phyloP scores from a whole-genome alignment of 2,888 invertebrate species.

The Desoria tigrina region DNA sequence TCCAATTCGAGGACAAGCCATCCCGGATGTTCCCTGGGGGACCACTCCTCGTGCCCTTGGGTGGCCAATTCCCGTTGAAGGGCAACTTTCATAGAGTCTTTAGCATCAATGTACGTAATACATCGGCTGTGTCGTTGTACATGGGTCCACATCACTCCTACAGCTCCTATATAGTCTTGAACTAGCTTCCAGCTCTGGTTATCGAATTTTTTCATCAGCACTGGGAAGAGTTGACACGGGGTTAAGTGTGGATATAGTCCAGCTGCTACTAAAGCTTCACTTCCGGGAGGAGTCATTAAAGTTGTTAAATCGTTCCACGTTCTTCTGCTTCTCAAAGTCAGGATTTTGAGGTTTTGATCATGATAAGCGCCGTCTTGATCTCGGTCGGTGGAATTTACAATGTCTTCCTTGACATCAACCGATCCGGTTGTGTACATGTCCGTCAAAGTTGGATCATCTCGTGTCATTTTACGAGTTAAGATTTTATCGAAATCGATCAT shows the following conservation, averaged over 20 bases:
- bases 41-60: slow-evolving; percentile 26
- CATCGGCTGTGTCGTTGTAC: slow-evolving; percentile 26
- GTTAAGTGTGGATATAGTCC: slow-evolving; percentile 29
- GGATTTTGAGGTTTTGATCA: no score
- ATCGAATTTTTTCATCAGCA: neutral
- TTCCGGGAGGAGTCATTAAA: neutral
- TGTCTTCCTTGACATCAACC: no score
- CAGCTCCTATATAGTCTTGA: slow-evolving; percentile 13
- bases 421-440: no score
- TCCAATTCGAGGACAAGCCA: slow-evolving; percentile 47
- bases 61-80: slow-evolving; percentile 24
- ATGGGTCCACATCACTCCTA: slow-evolving; percentile 24
- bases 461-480: no score
- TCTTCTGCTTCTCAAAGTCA: no score
- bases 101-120: slow-evolving; percentile 1
- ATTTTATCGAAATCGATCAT: no score
- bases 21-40: slow-evolving; percentile 26
- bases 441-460: no score
- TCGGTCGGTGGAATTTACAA: no score
- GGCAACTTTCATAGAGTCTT: neutral
- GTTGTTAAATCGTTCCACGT: neutral
- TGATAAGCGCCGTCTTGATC: no score
- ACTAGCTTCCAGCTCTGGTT: neutral
- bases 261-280: slow-evolving; percentile 11
- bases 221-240: slow-evolving; percentile 16